These are phyloP conservation scores for Heterotis niloticus DNA, from an alignment of 2,113 vertebrate species.

Conservation along the genomic window DNA sequence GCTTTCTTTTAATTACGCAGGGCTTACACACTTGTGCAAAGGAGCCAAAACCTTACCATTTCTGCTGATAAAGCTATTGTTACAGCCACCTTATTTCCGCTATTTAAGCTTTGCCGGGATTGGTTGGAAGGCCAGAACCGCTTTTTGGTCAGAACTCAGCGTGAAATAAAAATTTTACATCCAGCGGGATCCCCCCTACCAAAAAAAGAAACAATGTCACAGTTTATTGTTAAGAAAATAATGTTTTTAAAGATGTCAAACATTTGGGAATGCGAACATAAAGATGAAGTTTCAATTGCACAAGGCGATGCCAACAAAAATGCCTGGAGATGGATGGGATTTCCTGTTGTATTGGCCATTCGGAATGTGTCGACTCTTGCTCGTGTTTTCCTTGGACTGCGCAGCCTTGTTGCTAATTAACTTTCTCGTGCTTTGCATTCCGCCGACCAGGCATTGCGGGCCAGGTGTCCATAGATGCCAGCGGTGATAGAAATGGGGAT, in stretches of 20 bases:
- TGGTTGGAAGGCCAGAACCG: slow-evolving; percentile 17
- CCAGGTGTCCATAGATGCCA: slow-evolving; percentile 88
- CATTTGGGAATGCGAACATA: slow-evolving; percentile 74
- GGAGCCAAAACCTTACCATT: slow-evolving; percentile 7
- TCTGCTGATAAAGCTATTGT: slow-evolving; percentile 34
- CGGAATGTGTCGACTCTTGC: slow-evolving; percentile 62
- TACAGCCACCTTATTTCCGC: not conserved
- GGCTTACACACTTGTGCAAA: not conserved
- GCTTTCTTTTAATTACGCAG: not conserved
- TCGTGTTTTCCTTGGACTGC: slow-evolving; percentile 66
- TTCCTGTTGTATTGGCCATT: slow-evolving; percentile 68
- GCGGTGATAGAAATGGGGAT: slow-evolving; percentile 88
- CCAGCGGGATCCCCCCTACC: slow-evolving; percentile 30
- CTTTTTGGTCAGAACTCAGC: slow-evolving; percentile 35
- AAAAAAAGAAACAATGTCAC: slow-evolving; percentile 36
- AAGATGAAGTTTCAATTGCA: slow-evolving; percentile 74
- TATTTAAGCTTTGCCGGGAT: slow-evolving; percentile 8
- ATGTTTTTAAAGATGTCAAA: slow-evolving; percentile 68
- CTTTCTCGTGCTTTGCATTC: slow-evolving; percentile 57
- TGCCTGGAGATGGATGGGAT: slow-evolving; percentile 67
- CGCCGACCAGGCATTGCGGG: slow-evolving; percentile 83
- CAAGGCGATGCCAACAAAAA: slow-evolving; percentile 72
- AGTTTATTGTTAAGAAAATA: slow-evolving; percentile 45
- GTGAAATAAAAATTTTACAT: slow-evolving; percentile 41
- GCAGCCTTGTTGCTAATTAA: slow-evolving; percentile 54